Evolutionary conservation across 2,797 vertebrate species (phyloP).

Genomic region (Sebastes minor): DNA sequence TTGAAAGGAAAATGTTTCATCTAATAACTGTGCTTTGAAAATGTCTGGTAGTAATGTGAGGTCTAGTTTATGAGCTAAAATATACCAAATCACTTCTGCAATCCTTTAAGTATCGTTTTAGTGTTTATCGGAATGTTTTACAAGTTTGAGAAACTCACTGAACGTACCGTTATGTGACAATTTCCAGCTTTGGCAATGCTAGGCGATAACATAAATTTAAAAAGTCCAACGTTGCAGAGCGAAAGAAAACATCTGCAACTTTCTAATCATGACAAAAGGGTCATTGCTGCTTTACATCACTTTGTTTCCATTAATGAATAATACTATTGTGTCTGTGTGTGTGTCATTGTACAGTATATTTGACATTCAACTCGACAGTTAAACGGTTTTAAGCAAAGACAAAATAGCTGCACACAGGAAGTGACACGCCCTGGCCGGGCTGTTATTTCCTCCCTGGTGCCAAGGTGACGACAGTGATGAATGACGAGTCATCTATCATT

Average conservation of each 20-base stretch:
- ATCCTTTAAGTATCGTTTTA: neutral
- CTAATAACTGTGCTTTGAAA: neutral
- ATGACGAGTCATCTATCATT: constrained; percentile 71
- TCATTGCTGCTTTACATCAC: neutral
- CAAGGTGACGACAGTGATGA: constrained; percentile 69
- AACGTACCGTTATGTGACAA: neutral
- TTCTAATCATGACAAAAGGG: neutral
- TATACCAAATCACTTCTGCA: neutral
- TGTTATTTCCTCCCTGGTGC: constrained; percentile 65
- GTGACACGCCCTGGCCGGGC: constrained; percentile 40
- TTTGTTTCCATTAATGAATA: neutral
- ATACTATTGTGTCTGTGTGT: neutral
- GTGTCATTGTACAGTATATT: neutral
- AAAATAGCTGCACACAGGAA: constrained; percentile 63
- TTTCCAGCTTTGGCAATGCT: neutral
- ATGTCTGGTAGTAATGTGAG: neutral
- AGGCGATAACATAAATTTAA: neutral
- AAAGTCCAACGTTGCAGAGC: neutral
- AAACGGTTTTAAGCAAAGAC: constrained; percentile 37
- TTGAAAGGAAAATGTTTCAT: neutral
- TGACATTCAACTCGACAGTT: constrained; percentile 41
- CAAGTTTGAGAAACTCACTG: neutral
- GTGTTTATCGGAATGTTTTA: neutral
- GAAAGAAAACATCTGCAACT: neutral
- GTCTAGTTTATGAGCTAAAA: neutral